phyloP scores from a whole-genome alignment of 2,113 vertebrate genomes.

The Grammomys surdaster region DNA sequence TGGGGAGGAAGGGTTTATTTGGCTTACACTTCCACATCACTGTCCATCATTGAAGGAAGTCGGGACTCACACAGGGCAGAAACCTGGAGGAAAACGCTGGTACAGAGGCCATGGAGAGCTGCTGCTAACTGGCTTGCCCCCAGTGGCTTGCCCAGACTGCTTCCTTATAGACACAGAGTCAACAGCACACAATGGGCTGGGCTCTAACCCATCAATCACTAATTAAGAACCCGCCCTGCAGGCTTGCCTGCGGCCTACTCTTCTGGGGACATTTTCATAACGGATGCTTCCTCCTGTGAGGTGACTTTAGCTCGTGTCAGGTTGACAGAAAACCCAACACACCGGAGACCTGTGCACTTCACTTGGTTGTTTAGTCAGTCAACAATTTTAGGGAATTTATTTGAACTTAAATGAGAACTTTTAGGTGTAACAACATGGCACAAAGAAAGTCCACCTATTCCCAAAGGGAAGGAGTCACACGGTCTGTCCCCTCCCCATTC shows the following conservation, averaged over 20 bases:
- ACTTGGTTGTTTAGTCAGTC: not conserved
- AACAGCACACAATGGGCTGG: not conserved
- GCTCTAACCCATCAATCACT: not conserved
- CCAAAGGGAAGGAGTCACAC: not conserved
- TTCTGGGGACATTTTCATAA: not conserved
- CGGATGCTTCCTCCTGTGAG: not conserved
- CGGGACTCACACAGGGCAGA: not conserved
- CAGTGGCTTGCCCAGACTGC: not conserved
- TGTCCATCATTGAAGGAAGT: not conserved
- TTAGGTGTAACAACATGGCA: not conserved
- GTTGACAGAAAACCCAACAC: not conserved
- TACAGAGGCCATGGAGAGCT: not conserved
- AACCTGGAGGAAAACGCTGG: not conserved
- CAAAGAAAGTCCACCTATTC: not conserved
- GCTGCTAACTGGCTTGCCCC: not conserved
- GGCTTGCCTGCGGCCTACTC: not conserved
- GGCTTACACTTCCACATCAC: not conserved
- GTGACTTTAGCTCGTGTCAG: not conserved
- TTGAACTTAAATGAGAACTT: not conserved
- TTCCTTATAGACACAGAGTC: not conserved
- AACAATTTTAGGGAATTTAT: not conserved
- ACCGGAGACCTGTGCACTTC: not conserved
- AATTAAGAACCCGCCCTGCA: not conserved
- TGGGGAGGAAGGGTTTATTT: not conserved
- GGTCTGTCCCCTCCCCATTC: not conserved